Percentiles rank a stretch among this genome's conserved stretches.
Conservation (phyloP, 1,140 invertebrate genomes). For the Belonocnema kinseyi region DNA sequence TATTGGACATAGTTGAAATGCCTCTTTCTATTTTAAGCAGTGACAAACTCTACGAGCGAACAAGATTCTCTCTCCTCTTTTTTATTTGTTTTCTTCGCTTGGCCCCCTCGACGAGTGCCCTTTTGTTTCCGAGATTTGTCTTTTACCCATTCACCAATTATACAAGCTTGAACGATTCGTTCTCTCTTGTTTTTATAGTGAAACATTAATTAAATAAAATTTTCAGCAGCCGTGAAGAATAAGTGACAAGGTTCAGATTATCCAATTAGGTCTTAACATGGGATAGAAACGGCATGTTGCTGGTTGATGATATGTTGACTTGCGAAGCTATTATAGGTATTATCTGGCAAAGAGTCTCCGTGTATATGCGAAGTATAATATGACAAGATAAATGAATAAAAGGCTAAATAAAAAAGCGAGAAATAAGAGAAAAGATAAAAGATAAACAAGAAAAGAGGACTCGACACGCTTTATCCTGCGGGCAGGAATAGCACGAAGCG, state of each 20-base stretch:
- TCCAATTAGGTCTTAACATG: no score
- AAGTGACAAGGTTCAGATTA: no score
- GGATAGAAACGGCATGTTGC: no score
- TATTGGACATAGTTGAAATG: slow-evolving; percentile 42
- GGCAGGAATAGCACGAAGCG: slow-evolving; percentile 13
- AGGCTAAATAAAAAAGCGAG: background rate
- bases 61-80: slow-evolving; percentile 38
- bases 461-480: background rate
- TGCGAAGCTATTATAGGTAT: no score
- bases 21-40: slow-evolving; percentile 50
- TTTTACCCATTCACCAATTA: slow-evolving; percentile 35
- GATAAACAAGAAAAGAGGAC: slow-evolving; percentile 1
- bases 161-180: slow-evolving; percentile 37
- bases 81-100: slow-evolving; percentile 29
- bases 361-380: background rate
- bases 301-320: no score
- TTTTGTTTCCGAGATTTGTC: slow-evolving; percentile 42
- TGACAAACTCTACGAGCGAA: slow-evolving; percentile 52
- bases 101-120: slow-evolving; percentile 39
- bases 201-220: background rate
- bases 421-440: slow-evolving; percentile 8
- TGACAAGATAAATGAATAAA: background rate
- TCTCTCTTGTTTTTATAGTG: slow-evolving; percentile 26
- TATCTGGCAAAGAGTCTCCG: background rate
- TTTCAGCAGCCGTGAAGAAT: no score